phyloP scores from a whole-genome alignment of 2,888 invertebrate genomes.

The Eutolmus rufibarbis region DNA sequence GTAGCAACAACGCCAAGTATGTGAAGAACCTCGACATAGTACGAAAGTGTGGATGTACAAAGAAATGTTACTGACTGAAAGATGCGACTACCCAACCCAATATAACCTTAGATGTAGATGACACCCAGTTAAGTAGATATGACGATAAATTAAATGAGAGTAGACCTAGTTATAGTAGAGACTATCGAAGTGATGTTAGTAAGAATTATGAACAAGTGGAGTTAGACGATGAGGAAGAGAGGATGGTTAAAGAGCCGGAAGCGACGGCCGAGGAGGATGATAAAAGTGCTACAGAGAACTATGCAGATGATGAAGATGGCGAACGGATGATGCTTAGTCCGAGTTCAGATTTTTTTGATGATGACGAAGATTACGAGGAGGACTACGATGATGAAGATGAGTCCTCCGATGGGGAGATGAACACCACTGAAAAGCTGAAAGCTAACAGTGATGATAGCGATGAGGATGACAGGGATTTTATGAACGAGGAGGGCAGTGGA shows the following conservation, averaged over 20 bases:
- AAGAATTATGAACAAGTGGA: slow-evolving; percentile 41
- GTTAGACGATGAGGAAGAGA: not conserved
- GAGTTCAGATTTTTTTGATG: slow-evolving; percentile 53
- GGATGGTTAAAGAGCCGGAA: not conserved
- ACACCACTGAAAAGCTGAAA: slow-evolving; percentile 54
- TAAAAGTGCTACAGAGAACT: slow-evolving; percentile 12
- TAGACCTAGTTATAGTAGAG: slow-evolving; percentile 52
- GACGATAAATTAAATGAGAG: slow-evolving; percentile 53
- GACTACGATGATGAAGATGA: slow-evolving; percentile 50
- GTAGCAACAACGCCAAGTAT: slow-evolving; percentile 90
- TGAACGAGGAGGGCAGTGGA: slow-evolving; percentile 59
- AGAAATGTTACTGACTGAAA: slow-evolving; percentile 83
- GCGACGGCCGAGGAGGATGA: slow-evolving; percentile 6
- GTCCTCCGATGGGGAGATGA: slow-evolving; percentile 46
- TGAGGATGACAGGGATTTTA: slow-evolving; percentile 55
- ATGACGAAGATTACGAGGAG: slow-evolving; percentile 51
- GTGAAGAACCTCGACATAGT: slow-evolving; percentile 96
- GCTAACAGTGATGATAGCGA: slow-evolving; percentile 52
- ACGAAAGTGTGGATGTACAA: slow-evolving; percentile 94
- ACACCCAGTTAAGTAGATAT: slow-evolving; percentile 55
- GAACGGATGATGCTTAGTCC: slow-evolving; percentile 54
- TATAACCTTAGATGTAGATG: slow-evolving; percentile 62
- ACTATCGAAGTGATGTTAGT: slow-evolving; percentile 47
- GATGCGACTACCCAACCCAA: slow-evolving; percentile 67
- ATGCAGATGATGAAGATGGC: slow-evolving; percentile 25